Evolutionary conservation across 2,797 vertebrate species (phyloP), one percentile per base, ranked within the genome.

Genomic region (Scolopax rusticola): DNA sequence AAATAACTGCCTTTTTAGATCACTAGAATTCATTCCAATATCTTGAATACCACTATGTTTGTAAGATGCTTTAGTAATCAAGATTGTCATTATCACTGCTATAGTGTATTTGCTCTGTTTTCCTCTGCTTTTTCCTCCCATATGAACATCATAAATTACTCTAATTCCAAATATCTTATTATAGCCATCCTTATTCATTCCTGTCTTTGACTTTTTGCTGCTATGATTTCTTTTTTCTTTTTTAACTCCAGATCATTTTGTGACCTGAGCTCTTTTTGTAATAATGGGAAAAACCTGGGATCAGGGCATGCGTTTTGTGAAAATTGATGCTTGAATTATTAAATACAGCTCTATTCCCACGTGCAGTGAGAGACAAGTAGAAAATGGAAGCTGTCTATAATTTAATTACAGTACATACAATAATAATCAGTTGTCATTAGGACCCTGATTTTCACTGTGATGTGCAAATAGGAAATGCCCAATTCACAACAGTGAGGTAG

Each of bases 271-370:
- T 79, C n/a, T 79, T 93, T 92, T 63, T 59, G 24, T 38, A 33
- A 73, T 90, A 89, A 73, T 38, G 67, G 43, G 28, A 77, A 75
- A 78, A 76, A 65, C 3, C 0, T 48, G 50, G 67, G 51, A 90
- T 68, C 40, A 67, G 9, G 17, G n/a, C 25, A 79, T 1, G 9
- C 40, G 27, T 91, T 95, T 91, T 81, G 63, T 85, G 91, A 81
- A 94, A 95, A 90, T 14, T 95, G 83, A 69, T 75, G 59, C 69
- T 77, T 95, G 51, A 93, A 95, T 96, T 96, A 94, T 95, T 96
- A 84, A 95, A 88, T 70, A 79, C 40, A 79, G 51, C 16, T 67
- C 67, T 79, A 94, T 90, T 95, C 73, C 73, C 83, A 67, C 0
- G 2, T 60, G 59, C 36, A 70, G 57, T 51, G 48, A 84, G 28